Evolutionary conservation across 2,797 vertebrate species (phyloP).

Genomic region (Sebastes aleutianus): DNA sequence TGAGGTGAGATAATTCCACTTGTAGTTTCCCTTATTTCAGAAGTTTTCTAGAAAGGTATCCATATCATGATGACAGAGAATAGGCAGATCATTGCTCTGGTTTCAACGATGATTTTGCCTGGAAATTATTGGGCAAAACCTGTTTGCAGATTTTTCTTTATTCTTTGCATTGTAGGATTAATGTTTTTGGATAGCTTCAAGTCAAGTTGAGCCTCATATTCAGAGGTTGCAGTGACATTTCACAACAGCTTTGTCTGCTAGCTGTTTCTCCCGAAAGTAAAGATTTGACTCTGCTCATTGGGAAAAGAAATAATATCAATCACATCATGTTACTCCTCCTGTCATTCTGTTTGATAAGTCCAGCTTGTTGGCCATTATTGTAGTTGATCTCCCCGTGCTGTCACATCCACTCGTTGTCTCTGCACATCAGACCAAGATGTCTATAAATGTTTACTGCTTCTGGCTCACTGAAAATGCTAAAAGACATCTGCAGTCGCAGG

Average conservation of each 20-base stretch:
- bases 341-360: neutral
- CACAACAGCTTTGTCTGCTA: neutral
- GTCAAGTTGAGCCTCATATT: neutral
- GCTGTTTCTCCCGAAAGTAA: neutral
- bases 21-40: neutral
- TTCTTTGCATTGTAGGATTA: neutral
- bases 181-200: neutral
- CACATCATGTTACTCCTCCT: neutral
- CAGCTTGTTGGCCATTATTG: neutral
- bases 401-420: slow-evolving; percentile 6
- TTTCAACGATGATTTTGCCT: neutral
- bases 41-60: neutral
- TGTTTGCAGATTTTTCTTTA: no score
- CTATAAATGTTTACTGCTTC: slow-evolving; percentile 27
- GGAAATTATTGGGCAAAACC: neutral
- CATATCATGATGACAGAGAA: neutral
- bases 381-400: neutral
- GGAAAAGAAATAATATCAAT: neutral
- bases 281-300: neutral
- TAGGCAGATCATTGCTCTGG: neutral
- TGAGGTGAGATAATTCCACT: neutral
- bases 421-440: neutral
- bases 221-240: neutral
- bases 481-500: slow-evolving; percentile 35
- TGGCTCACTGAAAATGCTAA: slow-evolving; percentile 5